phyloP scores from a whole-genome alignment of 2,113 vertebrate species.

The Ammodytes marinus region DNA sequence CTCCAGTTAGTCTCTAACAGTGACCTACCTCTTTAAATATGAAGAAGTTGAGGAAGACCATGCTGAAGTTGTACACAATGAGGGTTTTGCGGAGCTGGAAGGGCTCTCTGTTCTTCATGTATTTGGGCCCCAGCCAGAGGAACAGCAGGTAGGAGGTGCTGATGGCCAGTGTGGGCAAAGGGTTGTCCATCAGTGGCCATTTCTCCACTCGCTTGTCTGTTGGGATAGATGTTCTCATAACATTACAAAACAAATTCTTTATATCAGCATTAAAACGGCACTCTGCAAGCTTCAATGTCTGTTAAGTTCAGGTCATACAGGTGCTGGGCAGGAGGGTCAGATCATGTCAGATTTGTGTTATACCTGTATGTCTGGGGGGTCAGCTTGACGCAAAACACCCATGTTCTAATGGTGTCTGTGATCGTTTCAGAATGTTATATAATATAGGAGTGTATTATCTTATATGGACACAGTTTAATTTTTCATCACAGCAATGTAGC shows the following conservation, averaged over 20 bases:
- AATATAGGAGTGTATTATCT: not conserved
- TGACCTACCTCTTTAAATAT: constrained; percentile 97
- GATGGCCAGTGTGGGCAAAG: constrained; percentile 94
- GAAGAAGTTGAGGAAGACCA: constrained; percentile 99
- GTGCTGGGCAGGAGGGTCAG: not conserved
- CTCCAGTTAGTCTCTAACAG: not conserved
- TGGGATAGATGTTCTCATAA: constrained; percentile 57
- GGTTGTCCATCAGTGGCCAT: constrained; percentile 97
- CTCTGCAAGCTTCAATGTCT: not conserved
- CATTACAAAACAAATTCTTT: constrained; percentile 39
- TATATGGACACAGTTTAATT: not conserved
- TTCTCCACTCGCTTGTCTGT: constrained; percentile 97
- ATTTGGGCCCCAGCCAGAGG: constrained; percentile 98
- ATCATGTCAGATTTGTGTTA: not conserved
- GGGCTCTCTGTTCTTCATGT: constrained; percentile 96
- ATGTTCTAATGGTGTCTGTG: not conserved
- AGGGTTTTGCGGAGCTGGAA: constrained; percentile 96
- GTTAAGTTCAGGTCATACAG: not conserved
- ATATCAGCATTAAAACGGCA: not conserved
- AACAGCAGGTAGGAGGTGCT: constrained; percentile 96
- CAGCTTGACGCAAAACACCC: not conserved
- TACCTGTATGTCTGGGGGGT: constrained; percentile 7
- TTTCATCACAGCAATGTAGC: not conserved
- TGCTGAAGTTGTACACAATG: constrained; percentile 98
- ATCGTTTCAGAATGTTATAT: not conserved